Evolutionary conservation across 1,140 invertebrate species (phyloP).

Genomic region (Nasonia longicornis): DNA sequence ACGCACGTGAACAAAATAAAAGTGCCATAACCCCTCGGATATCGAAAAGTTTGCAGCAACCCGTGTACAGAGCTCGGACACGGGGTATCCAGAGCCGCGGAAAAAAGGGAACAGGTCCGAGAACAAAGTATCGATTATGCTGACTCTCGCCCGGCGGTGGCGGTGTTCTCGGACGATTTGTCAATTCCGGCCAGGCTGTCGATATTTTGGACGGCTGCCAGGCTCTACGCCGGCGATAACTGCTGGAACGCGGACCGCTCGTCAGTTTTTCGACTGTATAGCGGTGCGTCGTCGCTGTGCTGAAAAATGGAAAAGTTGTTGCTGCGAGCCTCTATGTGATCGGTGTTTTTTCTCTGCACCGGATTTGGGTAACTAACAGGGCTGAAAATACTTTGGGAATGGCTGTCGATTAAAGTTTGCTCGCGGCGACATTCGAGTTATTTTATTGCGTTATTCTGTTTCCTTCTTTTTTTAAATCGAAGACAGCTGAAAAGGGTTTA

Average conservation of each 20-base stretch:
- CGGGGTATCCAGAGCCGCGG: neutral
- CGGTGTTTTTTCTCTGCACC: neutral
- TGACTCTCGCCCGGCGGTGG: neutral
- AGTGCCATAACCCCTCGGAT: neutral
- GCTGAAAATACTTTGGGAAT: neutral
- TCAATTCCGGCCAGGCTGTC: slow-evolving; percentile 41
- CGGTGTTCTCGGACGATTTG: slow-evolving; percentile 40
- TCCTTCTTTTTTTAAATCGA: neutral
- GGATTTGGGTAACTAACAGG: neutral
- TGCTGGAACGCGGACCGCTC: neutral
- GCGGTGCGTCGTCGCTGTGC: too few relatives aligned
- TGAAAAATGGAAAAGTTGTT: neutral
- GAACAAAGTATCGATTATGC: slow-evolving; percentile 14
- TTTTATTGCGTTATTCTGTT: too few relatives aligned
- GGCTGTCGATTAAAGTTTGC: neutral
- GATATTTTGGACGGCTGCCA: slow-evolving; percentile 45
- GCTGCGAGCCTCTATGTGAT: neutral
- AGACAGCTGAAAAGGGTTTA: neutral
- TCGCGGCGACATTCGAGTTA: neutral
- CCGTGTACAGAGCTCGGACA: neutral
- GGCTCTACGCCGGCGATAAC: neutral
- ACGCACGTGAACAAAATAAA: neutral
- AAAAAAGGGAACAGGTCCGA: slow-evolving; percentile 13
- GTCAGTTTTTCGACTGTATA: neutral
- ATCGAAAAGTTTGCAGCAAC: neutral